Percentiles rank a stretch among this genome's conserved stretches.
Conservation (phyloP, 2,797 vertebrate genomes). For the Tinamus major region DNA sequence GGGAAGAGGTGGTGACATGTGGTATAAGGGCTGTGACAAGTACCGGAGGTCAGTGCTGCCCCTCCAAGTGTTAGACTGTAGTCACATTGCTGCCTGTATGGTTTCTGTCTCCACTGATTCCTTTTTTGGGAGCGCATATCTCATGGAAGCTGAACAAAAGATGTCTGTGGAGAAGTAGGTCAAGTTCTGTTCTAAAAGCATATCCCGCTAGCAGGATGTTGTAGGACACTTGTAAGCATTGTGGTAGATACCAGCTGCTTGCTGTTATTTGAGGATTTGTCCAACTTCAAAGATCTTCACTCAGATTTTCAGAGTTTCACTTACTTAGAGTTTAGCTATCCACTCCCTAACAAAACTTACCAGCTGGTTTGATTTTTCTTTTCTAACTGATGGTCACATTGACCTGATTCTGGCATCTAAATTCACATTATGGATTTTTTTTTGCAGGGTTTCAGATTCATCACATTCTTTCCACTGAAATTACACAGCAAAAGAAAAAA, state of each 20-base stretch:
- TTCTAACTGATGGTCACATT: neutral
- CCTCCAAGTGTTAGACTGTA: neutral
- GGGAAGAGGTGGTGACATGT: neutral
- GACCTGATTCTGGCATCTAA: neutral
- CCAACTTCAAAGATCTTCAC: neutral
- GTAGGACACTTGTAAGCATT: neutral
- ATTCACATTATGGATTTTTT: neutral
- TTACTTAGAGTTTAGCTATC: neutral
- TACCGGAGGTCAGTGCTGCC: neutral
- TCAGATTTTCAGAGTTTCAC: neutral
- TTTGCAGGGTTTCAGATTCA: neutral
- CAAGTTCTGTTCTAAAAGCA: neutral
- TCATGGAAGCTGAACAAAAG: neutral
- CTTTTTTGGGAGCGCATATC: neutral
- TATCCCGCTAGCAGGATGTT: neutral
- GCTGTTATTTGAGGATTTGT: neutral
- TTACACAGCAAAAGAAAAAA: neutral
- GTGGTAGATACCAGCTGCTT: neutral
- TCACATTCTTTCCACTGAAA: constrained; percentile 12
- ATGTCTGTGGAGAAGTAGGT: accelerated
- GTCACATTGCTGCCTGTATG: neutral
- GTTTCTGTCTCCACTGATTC: neutral
- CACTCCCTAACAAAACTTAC: accelerated
- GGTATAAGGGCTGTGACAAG: neutral
- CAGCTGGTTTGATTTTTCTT: neutral